Base-by-base conservation (phyloP, 2,113 vertebrate genomes). In the Martes martes region DNA sequence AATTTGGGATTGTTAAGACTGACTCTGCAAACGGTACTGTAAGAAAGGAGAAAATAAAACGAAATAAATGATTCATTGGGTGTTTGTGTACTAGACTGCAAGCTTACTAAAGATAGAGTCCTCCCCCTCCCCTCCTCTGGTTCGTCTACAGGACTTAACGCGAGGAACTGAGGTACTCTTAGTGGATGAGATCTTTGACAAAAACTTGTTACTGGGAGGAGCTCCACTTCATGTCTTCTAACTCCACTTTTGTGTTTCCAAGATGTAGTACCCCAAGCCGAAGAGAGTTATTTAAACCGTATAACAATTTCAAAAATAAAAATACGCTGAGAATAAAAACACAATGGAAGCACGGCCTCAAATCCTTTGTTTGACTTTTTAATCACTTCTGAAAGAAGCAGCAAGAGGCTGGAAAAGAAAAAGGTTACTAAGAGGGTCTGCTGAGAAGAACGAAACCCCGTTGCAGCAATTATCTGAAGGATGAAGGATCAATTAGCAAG, bases 341-440 rank as follows among this genome's bases (percentile, higher is more conserved):
- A 89, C 59, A 82, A 61, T 13, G 45, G 82, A 80, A 88, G 19
- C 71, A 81, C 4, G 26, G 63, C 86, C 95, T 96, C 80, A 14
- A 69, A 78, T 91, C 96, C 78, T 93, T 93, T 74, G 94, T 93
- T 84, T 57, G 67, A 59, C 79, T 95, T 91, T 89, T 42, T 39
- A 67, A 65, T 89, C 90, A 57, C 87, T 96, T 90, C 80, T 69
- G 85, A 71, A 84, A 95, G 67, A 42, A 39, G 69, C 84, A 39
- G 31, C 31, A 67, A 42, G 39, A 69, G 81, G 24, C 65, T 96
- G 36, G 52, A 63, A 89, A 55, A 89, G 61, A 74, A 95, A 73
- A 82, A n/a, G 24, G 63, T n/a, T 84, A 67, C 33, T 26, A 42
- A 78, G 23, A 4, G 16, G 31, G 52, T 24, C 81, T 11, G 24